These are phyloP conservation scores for Latheticus oryzae DNA, from an alignment of 2,888 invertebrate genomes.

Conservation along the genomic window DNA sequence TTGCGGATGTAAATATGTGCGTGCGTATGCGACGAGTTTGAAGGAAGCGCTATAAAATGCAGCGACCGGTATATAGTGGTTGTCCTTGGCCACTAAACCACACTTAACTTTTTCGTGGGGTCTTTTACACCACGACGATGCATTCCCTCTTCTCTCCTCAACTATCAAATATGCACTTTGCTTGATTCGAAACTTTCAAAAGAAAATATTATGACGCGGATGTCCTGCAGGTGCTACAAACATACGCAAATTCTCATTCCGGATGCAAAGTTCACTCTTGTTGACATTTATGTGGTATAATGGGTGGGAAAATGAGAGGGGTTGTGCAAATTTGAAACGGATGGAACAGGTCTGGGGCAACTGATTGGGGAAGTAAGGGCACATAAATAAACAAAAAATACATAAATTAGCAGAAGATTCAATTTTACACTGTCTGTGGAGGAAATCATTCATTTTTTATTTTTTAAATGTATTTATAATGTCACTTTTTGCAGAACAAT, in stretches of 20 bases:
- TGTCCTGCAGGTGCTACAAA: conserved; percentile 34
- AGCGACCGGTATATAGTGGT: conserved; percentile 57
- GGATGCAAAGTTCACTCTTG: conserved; percentile 2
- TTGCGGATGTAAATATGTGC: conserved; percentile 50
- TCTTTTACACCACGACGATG: conserved; percentile 51
- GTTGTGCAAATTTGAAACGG: conserved; percentile 4
- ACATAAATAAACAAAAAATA: too few species aligned
- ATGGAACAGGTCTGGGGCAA: neutral
- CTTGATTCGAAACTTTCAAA: too few species aligned
- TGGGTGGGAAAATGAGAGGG: neutral
- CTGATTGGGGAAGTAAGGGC: too few species aligned
- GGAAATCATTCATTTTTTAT: too few species aligned
- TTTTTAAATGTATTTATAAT: too few species aligned
- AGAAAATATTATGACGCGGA: too few species aligned
- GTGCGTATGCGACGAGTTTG: conserved; percentile 22
- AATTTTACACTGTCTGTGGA: too few species aligned
- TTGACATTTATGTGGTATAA: conserved; percentile 1
- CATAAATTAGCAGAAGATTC: too few species aligned
- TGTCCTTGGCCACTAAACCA: conserved; percentile 62
- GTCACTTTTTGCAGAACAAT: conserved; percentile 10
- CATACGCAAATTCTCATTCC: conserved; percentile 15
- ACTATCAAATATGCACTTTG: conserved; percentile 34
- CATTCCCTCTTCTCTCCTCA: conserved; percentile 43
- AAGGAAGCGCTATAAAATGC: conserved; percentile 61
- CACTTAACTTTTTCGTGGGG: conserved; percentile 56